Conservation (phyloP, 2,797 vertebrate genomes). For the Kryptopterus vitreolus region DNA sequence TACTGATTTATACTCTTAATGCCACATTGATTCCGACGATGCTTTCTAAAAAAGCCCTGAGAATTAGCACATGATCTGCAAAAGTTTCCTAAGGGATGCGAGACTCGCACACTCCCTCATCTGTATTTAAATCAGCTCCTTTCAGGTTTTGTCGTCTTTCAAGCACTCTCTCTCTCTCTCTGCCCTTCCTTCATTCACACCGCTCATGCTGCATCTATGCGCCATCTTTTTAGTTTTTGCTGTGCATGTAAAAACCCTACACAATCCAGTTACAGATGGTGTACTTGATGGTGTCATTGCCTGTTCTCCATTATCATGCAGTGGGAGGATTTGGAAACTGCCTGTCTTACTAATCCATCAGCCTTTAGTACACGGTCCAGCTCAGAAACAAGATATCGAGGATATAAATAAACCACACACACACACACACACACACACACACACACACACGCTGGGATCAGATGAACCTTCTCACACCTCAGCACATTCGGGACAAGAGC, state of each 20-base stretch:
- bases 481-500: neutral
- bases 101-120: neutral
- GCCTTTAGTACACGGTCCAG: conserved; percentile 18
- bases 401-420: conserved; percentile 46
- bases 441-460: conserved; percentile 32
- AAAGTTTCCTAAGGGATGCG: neutral
- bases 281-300: conserved; percentile 18
- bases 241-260: neutral
- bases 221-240: neutral
- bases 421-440: neutral
- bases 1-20: neutral
- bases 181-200: neutral
- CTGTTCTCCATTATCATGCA: conserved; percentile 24
- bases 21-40: neutral
- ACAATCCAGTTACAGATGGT: conserved; percentile 35
- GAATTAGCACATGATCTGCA: neutral
- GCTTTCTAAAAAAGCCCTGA: neutral
- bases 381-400: conserved; percentile 47
- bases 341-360: conserved; percentile 38
- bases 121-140: neutral
- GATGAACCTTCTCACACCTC: conserved; percentile 28
- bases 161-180: neutral
- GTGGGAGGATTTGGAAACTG: conserved; percentile 30
- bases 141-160: neutral
- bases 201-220: neutral